These are phyloP conservation scores for Nomia melanderi DNA, from an alignment of 1,140 invertebrate species.

Conservation along the genomic window DNA sequence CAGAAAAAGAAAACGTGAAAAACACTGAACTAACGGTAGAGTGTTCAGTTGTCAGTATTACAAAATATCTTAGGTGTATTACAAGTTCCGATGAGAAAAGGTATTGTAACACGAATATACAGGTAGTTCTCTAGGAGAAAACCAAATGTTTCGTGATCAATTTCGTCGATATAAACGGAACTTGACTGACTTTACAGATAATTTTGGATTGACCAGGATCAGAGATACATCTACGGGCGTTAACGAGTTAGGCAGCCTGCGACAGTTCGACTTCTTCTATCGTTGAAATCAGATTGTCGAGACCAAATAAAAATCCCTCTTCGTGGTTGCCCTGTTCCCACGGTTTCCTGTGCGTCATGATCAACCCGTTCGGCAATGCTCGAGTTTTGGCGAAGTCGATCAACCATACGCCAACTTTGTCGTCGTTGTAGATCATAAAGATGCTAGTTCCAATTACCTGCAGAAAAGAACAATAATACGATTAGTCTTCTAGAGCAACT, in stretches of 20 bases:
- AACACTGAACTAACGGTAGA: background rate
- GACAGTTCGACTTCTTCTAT: conserved; percentile 66
- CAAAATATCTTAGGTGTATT: background rate
- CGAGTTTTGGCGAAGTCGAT: conserved; percentile 98
- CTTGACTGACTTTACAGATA: background rate
- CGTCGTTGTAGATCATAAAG: conserved; percentile 95
- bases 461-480: conserved; percentile 52
- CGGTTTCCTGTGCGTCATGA: conserved; percentile 87
- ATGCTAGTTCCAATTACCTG: conserved; percentile 95
- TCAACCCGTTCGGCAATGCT: conserved; percentile 86
- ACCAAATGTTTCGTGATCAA: background rate
- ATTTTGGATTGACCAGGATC: background rate
- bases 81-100: background rate
- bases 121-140: background rate
- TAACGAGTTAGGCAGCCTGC: conserved; percentile 1
- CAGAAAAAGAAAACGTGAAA: background rate
- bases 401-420: conserved; percentile 94
- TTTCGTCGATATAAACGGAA: background rate
- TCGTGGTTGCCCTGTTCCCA: conserved; percentile 97
- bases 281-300: conserved; percentile 90
- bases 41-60: background rate
- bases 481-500: no score
- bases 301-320: conserved; percentile 94
- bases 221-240: background rate
- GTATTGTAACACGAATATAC: background rate